Conservation (phyloP, 1,140 invertebrate species). For the Caenorhabditis briggsae region DNA sequence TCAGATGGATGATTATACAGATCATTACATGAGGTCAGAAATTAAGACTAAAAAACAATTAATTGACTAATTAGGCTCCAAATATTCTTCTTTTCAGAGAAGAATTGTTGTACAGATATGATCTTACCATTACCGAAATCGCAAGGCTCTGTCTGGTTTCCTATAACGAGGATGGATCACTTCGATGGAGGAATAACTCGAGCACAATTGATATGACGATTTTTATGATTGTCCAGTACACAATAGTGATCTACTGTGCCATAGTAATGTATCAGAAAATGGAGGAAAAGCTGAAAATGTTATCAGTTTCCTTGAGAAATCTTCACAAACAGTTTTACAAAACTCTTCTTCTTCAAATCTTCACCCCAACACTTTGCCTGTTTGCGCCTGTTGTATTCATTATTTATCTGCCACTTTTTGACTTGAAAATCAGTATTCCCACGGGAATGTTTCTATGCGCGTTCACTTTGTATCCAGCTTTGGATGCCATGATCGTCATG, state of each 20-base stretch:
- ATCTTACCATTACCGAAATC: background rate
- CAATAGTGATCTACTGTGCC: background rate
- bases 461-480: background rate
- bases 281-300: slow-evolving; percentile 5
- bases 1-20: background rate
- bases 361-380: background rate
- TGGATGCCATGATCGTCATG: background rate
- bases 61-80: background rate
- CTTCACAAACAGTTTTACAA: slow-evolving; percentile 1
- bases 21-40: slow-evolving; percentile 14
- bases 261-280: background rate
- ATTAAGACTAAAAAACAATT: background rate
- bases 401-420: background rate
- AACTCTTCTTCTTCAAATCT: background rate
- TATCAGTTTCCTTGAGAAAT: background rate
- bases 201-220: background rate
- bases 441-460: slow-evolving; percentile 20
- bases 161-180: background rate
- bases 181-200: background rate
- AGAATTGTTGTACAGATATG: background rate
- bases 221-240: background rate
- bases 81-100: background rate
- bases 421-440: background rate
- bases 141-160: background rate
- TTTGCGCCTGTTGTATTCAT: background rate